phyloP scores from a whole-genome alignment of 2,797 vertebrate species.

The Tangara arthus region DNA sequence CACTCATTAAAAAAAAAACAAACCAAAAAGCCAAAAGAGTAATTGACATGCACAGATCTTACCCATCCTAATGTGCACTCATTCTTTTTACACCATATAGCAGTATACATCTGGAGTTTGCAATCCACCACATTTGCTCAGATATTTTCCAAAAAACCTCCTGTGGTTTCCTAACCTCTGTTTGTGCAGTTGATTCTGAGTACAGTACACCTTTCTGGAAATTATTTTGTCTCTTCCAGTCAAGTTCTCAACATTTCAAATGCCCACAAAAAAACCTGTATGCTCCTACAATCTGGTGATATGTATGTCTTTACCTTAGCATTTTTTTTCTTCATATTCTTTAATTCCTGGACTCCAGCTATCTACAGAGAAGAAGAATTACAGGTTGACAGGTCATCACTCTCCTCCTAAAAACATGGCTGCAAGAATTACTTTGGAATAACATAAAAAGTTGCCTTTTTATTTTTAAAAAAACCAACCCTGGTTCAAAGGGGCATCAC shows the following conservation, averaged over 20 bases:
- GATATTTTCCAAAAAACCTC: neutral
- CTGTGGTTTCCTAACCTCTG: neutral
- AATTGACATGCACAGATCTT: neutral
- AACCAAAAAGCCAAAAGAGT: neutral
- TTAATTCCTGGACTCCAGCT: constrained; percentile 56
- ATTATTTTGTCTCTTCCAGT: neutral
- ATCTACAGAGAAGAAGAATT: constrained; percentile 63
- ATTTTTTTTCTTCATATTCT: constrained; percentile 69
- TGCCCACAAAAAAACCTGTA: no score
- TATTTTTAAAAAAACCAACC: neutral
- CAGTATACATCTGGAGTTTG: neutral
- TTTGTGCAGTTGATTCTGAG: neutral
- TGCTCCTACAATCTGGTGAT: neutral
- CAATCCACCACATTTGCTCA: neutral
- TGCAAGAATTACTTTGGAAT: neutral
- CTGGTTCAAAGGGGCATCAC: neutral
- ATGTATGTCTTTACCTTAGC: constrained; percentile 64
- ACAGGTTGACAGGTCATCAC: neutral
- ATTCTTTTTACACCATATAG: neutral
- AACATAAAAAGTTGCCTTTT: neutral
- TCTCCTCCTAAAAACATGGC: neutral
- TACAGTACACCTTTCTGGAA: neutral
- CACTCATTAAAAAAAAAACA: neutral
- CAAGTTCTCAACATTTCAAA: neutral
- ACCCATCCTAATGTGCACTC: neutral